Conservation (phyloP, 2,888 invertebrate species). For the Nasonovia ribisnigri region DNA sequence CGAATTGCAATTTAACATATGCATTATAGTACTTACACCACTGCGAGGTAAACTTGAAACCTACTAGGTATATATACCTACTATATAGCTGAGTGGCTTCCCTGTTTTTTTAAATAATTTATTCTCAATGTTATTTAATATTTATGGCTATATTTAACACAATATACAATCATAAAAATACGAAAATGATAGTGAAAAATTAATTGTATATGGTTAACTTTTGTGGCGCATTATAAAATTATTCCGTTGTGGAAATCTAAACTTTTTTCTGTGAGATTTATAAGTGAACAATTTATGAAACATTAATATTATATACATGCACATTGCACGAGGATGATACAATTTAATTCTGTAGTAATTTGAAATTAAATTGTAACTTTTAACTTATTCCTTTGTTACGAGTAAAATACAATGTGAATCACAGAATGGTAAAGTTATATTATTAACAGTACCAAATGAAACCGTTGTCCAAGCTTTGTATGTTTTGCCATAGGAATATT, state of each 20-base stretch:
- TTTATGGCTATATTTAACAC: neutral
- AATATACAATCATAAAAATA: neutral
- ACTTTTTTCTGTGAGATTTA: neutral
- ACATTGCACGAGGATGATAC: neutral
- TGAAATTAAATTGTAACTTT: constrained; percentile 1
- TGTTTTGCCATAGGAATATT: neutral
- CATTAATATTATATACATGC: neutral
- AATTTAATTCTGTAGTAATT: neutral
- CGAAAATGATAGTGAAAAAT: neutral
- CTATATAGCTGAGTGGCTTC: neutral
- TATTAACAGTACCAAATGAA: neutral
- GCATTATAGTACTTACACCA: neutral
- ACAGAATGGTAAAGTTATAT: neutral
- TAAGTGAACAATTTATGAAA: constrained; percentile 15
- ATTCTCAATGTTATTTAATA: neutral
- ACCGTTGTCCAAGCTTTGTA: neutral
- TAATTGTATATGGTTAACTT: neutral
- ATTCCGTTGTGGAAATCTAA: neutral
- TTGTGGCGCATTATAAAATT: neutral
- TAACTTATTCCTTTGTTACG: neutral
- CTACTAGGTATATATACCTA: no score
- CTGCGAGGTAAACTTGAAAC: neutral
- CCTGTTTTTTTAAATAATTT: neutral
- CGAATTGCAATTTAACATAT: neutral
- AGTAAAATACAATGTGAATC: neutral